Evolutionary conservation across 2,113 vertebrate genomes (phyloP), one percentile per base, ranked within the genome.

Genomic region (Parus major): DNA sequence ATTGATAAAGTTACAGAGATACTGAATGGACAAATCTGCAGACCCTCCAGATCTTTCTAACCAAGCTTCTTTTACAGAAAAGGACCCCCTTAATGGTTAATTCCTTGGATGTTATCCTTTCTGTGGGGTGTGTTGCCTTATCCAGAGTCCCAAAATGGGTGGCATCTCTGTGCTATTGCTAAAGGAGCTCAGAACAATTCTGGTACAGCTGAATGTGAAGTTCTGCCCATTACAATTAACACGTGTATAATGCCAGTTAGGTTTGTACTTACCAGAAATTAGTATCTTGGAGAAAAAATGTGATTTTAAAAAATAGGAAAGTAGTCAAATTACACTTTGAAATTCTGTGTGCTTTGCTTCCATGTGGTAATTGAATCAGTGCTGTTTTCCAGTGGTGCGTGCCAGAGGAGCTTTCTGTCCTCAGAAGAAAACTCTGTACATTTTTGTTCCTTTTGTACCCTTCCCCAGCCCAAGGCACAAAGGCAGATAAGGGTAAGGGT

Each of bases 121-220:
- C 49, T 71, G 28, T 63, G 42, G 42, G 52, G 21, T 53, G 27
- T 66, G 35, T 46, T 86, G 31, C n/a, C n/a, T 91, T 33, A 59
- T 86, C 41, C 14, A 7, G n/a, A 35, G 42, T 65, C 19, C 27
- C 36, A 21, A 1, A 60, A 21, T 39, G 36, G 8, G 8, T 55
- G 15, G 8, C 25, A 17, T 35, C 24, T 31, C 7, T 61, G 35
- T 53, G 4, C 49, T 84, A 0, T 31, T 75, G 50, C 42, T 68
- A 59, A 68, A 91, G 44, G 15, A 91, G 13, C 11, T 52, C 7
- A 7, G 36, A 86, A 47, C 24, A 49, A 8, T 91, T 89, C 33
- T 46, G 44, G 21, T 71, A 12, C 8, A 36, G 22, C 12, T 0
- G 0, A 57, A 31, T 52, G 12, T 4, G 8, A 35, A 28, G 14